Percentiles rank a stretch among this genome's conserved stretches.
Conservation (phyloP, 35 echinoderm and acorn worm genomes). For the Ptychodera flava region DNA sequence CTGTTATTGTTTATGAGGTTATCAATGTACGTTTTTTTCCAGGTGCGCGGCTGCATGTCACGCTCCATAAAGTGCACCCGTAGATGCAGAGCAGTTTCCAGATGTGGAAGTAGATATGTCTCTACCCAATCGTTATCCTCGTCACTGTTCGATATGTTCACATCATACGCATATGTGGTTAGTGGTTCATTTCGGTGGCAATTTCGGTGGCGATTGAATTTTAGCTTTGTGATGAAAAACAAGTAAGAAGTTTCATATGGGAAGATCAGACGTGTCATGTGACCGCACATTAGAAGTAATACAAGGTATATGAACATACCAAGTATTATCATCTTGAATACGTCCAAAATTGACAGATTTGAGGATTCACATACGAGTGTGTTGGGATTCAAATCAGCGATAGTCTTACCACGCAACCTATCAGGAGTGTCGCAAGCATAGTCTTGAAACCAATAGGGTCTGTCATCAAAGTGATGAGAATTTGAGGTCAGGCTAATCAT, state of each 20-base stretch:
- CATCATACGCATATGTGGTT: not conserved
- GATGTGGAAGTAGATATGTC: not conserved
- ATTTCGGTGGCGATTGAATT: too few species aligned
- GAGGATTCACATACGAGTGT: not conserved
- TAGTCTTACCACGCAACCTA: not conserved
- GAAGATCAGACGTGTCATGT: not conserved
- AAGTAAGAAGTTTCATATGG: not conserved
- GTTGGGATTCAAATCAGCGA: not conserved
- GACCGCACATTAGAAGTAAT: not conserved
- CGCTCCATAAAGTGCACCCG: not conserved
- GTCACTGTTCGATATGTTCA: not conserved
- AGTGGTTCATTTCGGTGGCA: not conserved
- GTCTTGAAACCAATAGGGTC: not conserved
- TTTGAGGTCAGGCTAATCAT: not conserved
- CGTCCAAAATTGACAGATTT: too few species aligned
- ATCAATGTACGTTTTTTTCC: not conserved
- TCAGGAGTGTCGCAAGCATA: not conserved
- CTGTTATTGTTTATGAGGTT: not conserved
- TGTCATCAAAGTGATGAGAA: not conserved
- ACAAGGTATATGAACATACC: not conserved
- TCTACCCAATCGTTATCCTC: not conserved
- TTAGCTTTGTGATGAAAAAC: not conserved
- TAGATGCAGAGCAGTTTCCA: not conserved
- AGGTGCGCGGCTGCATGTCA: not conserved
- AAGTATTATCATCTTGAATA: too few species aligned